Evolutionary conservation across 2,113 vertebrate genomes (phyloP).

Genomic region (Oreotragus oreotragus): DNA sequence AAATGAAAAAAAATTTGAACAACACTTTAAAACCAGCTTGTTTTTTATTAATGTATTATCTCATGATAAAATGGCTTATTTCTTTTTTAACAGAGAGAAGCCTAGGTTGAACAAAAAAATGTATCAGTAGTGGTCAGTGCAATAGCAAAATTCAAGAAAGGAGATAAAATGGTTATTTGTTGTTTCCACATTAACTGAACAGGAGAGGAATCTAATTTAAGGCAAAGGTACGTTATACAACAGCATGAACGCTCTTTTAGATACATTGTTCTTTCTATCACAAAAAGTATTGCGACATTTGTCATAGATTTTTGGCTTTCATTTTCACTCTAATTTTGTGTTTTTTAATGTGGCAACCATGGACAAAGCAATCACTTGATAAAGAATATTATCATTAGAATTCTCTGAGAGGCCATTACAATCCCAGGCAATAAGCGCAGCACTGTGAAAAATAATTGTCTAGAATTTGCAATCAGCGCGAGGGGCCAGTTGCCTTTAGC

Average conservation of each 20-base stretch:
- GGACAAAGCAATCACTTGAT: slow-evolving; percentile 41
- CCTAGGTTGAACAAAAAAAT: not conserved
- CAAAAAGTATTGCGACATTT: not conserved
- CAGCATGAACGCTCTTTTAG: not conserved
- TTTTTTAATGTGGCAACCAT: not conserved
- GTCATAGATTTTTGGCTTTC: not conserved
- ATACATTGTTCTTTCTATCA: not conserved
- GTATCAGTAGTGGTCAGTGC: not conserved
- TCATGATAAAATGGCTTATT: not conserved
- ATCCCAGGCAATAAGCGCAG: not conserved
- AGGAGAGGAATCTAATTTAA: slow-evolving; percentile 20
- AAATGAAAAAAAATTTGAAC: not conserved
- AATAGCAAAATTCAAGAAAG: slow-evolving; percentile 18
- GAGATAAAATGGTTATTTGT: not conserved
- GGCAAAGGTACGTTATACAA: not conserved
- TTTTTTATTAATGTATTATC: not conserved
- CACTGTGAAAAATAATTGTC: not conserved
- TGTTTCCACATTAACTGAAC: not conserved
- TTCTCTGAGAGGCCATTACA: slow-evolving; percentile 2
- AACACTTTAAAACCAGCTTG: not conserved
- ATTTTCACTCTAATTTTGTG: not conserved
- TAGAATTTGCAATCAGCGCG: not conserved
- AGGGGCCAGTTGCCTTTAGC: not conserved
- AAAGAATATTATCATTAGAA: slow-evolving; percentile 18
- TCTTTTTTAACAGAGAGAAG: not conserved